Evolutionary conservation across 2,888 invertebrate genomes (phyloP).

Genomic region (Taphrorychus bicolor): DNA sequence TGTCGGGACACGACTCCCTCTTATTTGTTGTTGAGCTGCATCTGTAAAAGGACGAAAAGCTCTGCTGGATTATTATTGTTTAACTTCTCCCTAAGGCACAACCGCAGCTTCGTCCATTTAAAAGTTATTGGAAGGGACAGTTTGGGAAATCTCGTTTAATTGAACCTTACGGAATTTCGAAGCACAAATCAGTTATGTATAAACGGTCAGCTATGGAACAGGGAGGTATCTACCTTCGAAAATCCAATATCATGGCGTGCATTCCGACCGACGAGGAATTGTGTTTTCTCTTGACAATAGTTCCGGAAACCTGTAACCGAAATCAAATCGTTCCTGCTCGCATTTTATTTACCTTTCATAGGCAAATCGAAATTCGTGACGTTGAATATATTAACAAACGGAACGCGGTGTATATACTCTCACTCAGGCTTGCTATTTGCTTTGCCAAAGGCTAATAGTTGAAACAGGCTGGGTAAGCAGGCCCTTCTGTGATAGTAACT

Average conservation of each 20-base stretch:
- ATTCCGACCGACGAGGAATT: neutral
- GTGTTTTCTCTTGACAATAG: neutral
- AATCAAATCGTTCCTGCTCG: neutral
- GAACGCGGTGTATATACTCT: neutral
- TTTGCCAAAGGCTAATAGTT: neutral
- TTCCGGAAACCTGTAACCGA: neutral
- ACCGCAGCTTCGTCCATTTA: neutral
- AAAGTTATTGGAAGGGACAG: neutral
- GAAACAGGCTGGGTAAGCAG: too few species aligned
- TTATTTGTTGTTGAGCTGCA: neutral
- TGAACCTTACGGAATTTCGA: neutral
- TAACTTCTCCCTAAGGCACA: neutral
- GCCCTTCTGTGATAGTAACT: too few species aligned
- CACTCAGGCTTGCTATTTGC: neutral
- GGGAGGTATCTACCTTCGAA: neutral
- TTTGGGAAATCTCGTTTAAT: neutral
- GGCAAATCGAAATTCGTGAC: neutral
- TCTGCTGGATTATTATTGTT: neutral
- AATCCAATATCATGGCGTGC: neutral
- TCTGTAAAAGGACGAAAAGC: neutral
- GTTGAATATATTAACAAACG: neutral
- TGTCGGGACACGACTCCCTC: neutral
- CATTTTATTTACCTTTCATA: neutral
- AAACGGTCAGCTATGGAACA: neutral
- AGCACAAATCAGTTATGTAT: neutral